Base-by-base conservation (phyloP, 2,888 invertebrate genomes). In the Drosophila prolongata region DNA sequence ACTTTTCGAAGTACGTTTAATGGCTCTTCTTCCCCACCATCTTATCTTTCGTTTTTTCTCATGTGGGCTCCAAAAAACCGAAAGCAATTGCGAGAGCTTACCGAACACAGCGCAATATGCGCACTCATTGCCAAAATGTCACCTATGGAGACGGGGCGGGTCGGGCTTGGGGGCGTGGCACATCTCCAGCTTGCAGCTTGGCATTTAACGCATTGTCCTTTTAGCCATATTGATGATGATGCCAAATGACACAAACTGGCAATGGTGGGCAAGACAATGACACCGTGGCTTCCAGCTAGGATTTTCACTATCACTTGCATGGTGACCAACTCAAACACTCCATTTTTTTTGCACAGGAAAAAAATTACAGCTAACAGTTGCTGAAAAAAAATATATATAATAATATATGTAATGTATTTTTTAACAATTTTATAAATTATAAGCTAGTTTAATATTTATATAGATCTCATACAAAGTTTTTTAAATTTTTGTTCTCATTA, bases 161-260 rank as follows among this genome's bases (percentile, higher is more conserved):
- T n/a, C 2, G 27, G 42, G 42, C 16, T 9, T 2, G 14, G 19
- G 42, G 61, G 11, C 54, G 67, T 35, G 47, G 43, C 40, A 34
- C 46, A 40, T 44, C 27, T 24, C 46, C 30, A 24, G 53, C 57
- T 46, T 65, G 71, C 55, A 84, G 74, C 85, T 68, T 66, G 56
- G 86, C 86, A 89, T 86, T 85, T 89, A 89, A 89, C 89, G 89
- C 89, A 86, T 86, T 86, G 89, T 86, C 87, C 89, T 89, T 89
- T 86, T 86, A 86, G 89, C 86, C 86, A 83, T 86, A 86, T 86
- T 86, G 86, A 86, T 86, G 88, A 89, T 85, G 85, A 85, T 85
- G 88, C 83, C 83, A 89, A 84, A 84, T 84, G 83, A 84, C 83
- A 88, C 81, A 87, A 78, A 87, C 86, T 83, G 81, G 81, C 86